Percentiles rank a stretch among this genome's conserved stretches.
Conservation (phyloP, 2,888 invertebrate species). For the Drosophila anceps region DNA sequence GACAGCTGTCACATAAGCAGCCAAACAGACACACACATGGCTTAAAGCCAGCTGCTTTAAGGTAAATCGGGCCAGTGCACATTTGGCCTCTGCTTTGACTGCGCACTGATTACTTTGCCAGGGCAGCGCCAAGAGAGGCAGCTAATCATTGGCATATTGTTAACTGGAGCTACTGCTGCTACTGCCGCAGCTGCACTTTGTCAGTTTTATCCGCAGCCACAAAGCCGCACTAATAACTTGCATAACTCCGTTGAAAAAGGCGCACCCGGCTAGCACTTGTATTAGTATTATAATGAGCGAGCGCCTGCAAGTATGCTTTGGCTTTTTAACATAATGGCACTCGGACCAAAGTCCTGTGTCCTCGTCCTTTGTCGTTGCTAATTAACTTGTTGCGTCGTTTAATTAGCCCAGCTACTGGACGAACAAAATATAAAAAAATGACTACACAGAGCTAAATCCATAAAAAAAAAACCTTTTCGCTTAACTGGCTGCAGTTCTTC, state of each 20-base stretch:
- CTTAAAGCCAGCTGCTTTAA: slow-evolving; percentile 38
- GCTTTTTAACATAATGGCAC: slow-evolving; percentile 50
- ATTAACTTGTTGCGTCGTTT: slow-evolving; percentile 79
- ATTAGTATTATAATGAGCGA: slow-evolving; percentile 69
- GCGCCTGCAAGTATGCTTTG: slow-evolving; percentile 61
- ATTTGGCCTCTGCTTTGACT: slow-evolving; percentile 19
- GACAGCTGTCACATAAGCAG: slow-evolving; percentile 35
- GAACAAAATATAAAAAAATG: not conserved
- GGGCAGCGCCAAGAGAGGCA: not conserved
- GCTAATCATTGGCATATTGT: slow-evolving; percentile 68
- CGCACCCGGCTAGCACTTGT: slow-evolving; percentile 23
- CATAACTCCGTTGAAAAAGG: slow-evolving; percentile 32
- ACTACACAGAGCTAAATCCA: slow-evolving; percentile 20
- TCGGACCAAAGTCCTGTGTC: slow-evolving; percentile 40
- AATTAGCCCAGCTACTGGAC: slow-evolving; percentile 62
- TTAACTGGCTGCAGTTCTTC: slow-evolving; percentile 48
- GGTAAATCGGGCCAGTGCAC: slow-evolving; percentile 42
- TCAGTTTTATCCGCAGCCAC: slow-evolving; percentile 51
- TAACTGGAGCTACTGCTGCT: slow-evolving; percentile 23
- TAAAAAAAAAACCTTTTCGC: slow-evolving; percentile 50
- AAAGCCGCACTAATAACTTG: slow-evolving; percentile 62
- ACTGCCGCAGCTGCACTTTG: slow-evolving; percentile 38
- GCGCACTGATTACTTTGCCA: slow-evolving; percentile 46
- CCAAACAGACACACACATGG: not conserved
- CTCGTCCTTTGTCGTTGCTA: slow-evolving; percentile 59